A percentile compares a stretch with the other conserved stretches of the same genome.
Evolutionary conservation across 30 jellyfish, hydroid and myxozoan genomes (phyloP).

Genomic region (Aurelia aurita): DNA sequence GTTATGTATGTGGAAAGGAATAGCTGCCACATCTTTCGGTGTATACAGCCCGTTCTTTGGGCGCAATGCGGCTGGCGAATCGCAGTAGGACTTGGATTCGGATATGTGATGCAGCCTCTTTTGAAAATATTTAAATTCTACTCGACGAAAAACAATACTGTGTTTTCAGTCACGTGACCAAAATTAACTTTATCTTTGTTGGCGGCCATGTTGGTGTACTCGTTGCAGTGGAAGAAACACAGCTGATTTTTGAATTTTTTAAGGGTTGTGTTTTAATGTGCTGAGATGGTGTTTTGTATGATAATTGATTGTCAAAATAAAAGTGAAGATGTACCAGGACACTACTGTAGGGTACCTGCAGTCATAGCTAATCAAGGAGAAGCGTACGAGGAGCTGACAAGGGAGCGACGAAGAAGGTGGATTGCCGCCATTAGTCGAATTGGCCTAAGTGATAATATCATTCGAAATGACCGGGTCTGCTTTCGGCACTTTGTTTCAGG

Average conservation of each 20-base stretch:
- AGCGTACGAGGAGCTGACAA: slow-evolving; percentile 25
- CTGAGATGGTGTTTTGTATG: slow-evolving; percentile 19
- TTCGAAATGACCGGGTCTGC: slow-evolving; percentile 37
- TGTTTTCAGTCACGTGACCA: slow-evolving; percentile 44
- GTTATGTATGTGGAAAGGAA: too few relatives aligned
- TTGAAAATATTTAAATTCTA: too few relatives aligned
- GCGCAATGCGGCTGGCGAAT: too few relatives aligned
- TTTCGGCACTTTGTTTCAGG: slow-evolving; percentile 40
- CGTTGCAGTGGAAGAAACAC: slow-evolving; percentile 19
- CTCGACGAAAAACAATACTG: too few relatives aligned
- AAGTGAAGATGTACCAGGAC: too few relatives aligned
- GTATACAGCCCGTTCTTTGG: too few relatives aligned
- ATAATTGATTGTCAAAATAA: too few relatives aligned
- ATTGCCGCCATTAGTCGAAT: slow-evolving; percentile 41
- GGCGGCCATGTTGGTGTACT: slow-evolving; percentile 47
- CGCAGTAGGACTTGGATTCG: too few relatives aligned
- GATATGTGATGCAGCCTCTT: too few relatives aligned
- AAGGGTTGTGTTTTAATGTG: background rate
- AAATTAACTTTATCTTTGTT: slow-evolving; percentile 2
- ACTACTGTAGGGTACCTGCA: slow-evolving; percentile 35
- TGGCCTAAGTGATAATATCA: slow-evolving; percentile 40
- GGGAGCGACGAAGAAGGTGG: slow-evolving; percentile 41
- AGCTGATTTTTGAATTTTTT: slow-evolving; percentile 4
- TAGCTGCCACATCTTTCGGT: too few relatives aligned
- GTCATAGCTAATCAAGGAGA: slow-evolving; percentile 12